Evolutionary conservation across 1,140 invertebrate species (phyloP).

Genomic region (Chelonus insularis): DNA sequence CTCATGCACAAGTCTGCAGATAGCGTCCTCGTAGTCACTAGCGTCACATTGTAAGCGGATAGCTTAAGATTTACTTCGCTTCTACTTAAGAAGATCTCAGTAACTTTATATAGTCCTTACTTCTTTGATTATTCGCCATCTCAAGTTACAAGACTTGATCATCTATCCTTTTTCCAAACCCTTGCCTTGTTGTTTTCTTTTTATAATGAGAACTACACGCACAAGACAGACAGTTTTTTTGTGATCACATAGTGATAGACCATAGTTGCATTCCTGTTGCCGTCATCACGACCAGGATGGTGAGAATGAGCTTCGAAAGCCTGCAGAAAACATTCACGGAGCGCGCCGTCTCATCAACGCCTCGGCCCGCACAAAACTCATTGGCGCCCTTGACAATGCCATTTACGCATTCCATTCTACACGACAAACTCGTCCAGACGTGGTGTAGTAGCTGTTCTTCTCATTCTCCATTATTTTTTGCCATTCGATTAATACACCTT

Average conservation of each 20-base stretch:
- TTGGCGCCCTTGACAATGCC: constrained; percentile 36
- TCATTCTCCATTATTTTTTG: neutral
- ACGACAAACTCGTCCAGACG: constrained; percentile 23
- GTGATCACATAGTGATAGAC: constrained; percentile 40
- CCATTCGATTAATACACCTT: too few relatives aligned
- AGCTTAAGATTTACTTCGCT: neutral
- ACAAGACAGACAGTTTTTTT: constrained; percentile 36
- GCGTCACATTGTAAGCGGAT: constrained; percentile 1
- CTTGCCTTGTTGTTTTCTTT: neutral
- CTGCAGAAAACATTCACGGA: constrained; percentile 52
- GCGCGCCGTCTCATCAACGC: constrained; percentile 55
- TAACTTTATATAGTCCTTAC: constrained; percentile 18
- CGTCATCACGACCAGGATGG: constrained; percentile 8
- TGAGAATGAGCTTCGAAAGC: constrained; percentile 39
- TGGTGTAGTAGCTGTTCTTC: neutral
- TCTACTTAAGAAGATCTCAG: neutral
- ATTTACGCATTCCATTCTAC: constrained; percentile 36
- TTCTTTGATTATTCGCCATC: constrained; percentile 22
- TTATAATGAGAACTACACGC: constrained; percentile 2
- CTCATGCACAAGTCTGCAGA: neutral
- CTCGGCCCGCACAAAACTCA: constrained; percentile 35
- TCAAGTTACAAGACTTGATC: constrained; percentile 16
- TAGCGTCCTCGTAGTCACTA: neutral
- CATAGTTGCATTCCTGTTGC: constrained; percentile 42
- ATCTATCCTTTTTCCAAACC: constrained; percentile 2